Conservation (phyloP, 1,140 invertebrate species). For the Zaprionus lachaisei region DNA sequence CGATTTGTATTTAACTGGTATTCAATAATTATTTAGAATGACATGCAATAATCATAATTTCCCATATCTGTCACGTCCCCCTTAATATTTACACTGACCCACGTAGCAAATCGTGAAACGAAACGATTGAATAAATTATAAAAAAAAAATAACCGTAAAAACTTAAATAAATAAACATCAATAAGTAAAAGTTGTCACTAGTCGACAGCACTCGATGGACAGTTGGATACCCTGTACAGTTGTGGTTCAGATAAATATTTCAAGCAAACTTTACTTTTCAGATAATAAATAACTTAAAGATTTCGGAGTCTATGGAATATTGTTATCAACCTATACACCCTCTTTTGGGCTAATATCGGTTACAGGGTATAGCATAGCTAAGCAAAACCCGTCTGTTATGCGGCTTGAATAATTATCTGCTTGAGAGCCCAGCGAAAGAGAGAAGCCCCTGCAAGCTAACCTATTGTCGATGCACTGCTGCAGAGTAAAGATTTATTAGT, state of each 20-base stretch:
- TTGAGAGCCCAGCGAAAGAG: slow-evolving; percentile 8
- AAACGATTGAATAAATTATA: slow-evolving; percentile 34
- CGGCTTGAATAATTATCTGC: slow-evolving; percentile 14
- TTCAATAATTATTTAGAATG: slow-evolving; percentile 14
- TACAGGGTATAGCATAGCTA: background rate
- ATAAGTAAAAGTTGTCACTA: background rate
- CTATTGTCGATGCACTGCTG: background rate
- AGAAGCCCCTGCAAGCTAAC: background rate
- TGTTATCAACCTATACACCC: background rate
- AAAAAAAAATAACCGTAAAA: background rate
- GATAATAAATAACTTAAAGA: background rate
- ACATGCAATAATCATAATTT: slow-evolving; percentile 11
- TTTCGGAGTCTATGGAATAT: background rate
- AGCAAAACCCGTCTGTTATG: slow-evolving; percentile 4
- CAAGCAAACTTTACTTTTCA: background rate
- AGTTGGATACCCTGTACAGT: background rate
- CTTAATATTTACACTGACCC: slow-evolving; percentile 17
- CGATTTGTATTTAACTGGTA: background rate
- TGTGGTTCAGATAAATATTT: background rate
- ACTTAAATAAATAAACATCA: background rate
- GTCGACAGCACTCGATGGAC: background rate
- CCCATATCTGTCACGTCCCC: background rate
- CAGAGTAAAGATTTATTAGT: too few relatives aligned
- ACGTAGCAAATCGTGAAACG: slow-evolving; percentile 11
- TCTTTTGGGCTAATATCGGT: background rate